Percentiles rank a stretch among this genome's conserved stretches.
Conservation (phyloP, 2,797 vertebrate genomes). For the Mormyrus hasselquistii region DNA sequence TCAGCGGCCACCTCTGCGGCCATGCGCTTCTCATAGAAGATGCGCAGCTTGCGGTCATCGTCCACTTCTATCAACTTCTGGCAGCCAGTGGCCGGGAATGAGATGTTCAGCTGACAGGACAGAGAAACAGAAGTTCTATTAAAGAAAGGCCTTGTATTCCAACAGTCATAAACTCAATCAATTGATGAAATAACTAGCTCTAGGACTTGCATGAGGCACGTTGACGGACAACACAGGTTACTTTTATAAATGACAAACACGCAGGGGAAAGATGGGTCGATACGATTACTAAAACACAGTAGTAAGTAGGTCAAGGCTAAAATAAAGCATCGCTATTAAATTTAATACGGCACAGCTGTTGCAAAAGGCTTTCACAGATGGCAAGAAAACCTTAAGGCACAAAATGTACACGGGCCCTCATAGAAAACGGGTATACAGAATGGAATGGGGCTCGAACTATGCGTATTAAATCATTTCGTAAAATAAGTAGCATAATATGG, state of each 20-base stretch:
- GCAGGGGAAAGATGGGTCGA: not conserved
- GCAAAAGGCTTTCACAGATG: not conserved
- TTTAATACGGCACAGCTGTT: not conserved
- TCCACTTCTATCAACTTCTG: conserved; percentile 97
- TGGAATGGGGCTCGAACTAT: not conserved
- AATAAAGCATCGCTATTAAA: not conserved
- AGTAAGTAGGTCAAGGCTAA: not conserved
- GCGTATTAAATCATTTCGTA: not conserved
- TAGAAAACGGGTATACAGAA: not conserved
- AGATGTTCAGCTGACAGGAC: conserved; percentile 86
- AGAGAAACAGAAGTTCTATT: not conserved
- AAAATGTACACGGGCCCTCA: not conserved
- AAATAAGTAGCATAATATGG: not conserved
- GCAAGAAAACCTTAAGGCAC: not conserved
- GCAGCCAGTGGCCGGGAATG: conserved; percentile 96
- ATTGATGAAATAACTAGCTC: not conserved
- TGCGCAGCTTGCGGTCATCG: conserved; percentile 91
- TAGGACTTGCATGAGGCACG: not conserved
- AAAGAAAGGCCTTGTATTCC: not conserved
- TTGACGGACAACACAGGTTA: not conserved
- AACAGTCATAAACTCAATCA: not conserved
- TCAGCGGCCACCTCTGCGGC: conserved; percentile 90
- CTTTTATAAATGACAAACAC: not conserved
- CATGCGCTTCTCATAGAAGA: conserved; percentile 97
- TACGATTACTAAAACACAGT: not conserved